Conservation (phyloP, 2,113 vertebrate genomes). For the Campylomormyrus tamandua region DNA sequence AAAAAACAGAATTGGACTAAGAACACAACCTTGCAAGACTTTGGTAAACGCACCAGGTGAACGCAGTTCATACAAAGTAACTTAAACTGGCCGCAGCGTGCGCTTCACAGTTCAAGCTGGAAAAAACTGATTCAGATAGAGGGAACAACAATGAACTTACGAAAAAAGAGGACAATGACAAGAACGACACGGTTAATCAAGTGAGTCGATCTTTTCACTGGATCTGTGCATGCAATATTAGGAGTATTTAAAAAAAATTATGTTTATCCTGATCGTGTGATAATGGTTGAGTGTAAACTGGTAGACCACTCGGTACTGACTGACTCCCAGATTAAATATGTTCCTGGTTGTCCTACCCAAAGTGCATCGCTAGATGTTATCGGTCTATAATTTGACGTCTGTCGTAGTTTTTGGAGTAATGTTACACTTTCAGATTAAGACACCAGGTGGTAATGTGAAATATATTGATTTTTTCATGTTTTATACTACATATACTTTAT, state of each 20-base stretch:
- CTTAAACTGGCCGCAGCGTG: not conserved
- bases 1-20: not conserved
- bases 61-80: not conserved
- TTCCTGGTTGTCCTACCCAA: not conserved
- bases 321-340: not conserved
- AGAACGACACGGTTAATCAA: not conserved
- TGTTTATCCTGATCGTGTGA: not conserved
- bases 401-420: not conserved
- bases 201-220: not conserved
- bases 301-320: not conserved
- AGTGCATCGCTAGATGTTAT: not conserved
- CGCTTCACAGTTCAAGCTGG: not conserved
- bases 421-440: conserved; percentile 33
- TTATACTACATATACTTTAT: not conserved
- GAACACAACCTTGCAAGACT: not conserved
- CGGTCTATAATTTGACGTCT: not conserved
- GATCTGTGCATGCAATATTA: not conserved
- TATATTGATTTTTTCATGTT: not conserved
- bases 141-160: not conserved
- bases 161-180: not conserved
- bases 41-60: not conserved
- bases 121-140: not conserved
- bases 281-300: not conserved
- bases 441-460: conserved; percentile 50
- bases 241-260: not conserved